Percentiles rank a stretch among this genome's conserved stretches.
These are phyloP conservation scores for Danio rerio DNA, from an alignment of 2,113 vertebrate genomes.

Conservation along the genomic window DNA sequence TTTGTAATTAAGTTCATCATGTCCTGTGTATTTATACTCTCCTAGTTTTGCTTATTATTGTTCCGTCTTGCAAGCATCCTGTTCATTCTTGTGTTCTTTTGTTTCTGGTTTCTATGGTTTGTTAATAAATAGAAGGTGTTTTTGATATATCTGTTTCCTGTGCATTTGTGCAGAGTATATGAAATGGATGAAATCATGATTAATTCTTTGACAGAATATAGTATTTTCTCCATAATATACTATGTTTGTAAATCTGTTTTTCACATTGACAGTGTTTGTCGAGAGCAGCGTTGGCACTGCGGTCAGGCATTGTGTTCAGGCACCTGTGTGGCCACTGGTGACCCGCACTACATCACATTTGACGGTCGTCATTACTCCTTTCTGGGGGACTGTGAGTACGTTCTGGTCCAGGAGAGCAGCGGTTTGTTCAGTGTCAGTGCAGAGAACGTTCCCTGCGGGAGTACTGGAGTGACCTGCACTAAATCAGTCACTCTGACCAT, in stretches of 20 bases:
- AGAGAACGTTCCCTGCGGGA: slow-evolving; percentile 89
- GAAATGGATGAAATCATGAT: too few species aligned
- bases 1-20: too few species aligned
- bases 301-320: slow-evolving; percentile 74
- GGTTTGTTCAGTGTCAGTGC: slow-evolving; percentile 83
- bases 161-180: too few species aligned
- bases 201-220: too few species aligned
- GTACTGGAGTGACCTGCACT: slow-evolving; percentile 87
- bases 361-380: slow-evolving; percentile 87
- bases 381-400: slow-evolving; percentile 89
- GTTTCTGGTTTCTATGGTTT: too few species aligned
- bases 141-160: too few species aligned
- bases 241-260: not conserved
- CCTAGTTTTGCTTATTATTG: too few species aligned
- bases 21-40: too few species aligned
- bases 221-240: too few species aligned
- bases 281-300: slow-evolving; percentile 82
- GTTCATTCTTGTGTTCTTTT: too few species aligned
- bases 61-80: too few species aligned
- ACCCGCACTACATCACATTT: slow-evolving; percentile 91
- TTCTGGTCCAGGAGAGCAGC: slow-evolving; percentile 77
- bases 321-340: slow-evolving; percentile 86
- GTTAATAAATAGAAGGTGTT: too few species aligned
- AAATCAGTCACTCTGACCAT: slow-evolving; percentile 84
- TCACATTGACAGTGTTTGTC: slow-evolving; percentile 78